Evolutionary conservation across 2,113 vertebrate species (phyloP), one percentile per base, ranked within the genome.

Genomic region (Mystacornis crossleyi): DNA sequence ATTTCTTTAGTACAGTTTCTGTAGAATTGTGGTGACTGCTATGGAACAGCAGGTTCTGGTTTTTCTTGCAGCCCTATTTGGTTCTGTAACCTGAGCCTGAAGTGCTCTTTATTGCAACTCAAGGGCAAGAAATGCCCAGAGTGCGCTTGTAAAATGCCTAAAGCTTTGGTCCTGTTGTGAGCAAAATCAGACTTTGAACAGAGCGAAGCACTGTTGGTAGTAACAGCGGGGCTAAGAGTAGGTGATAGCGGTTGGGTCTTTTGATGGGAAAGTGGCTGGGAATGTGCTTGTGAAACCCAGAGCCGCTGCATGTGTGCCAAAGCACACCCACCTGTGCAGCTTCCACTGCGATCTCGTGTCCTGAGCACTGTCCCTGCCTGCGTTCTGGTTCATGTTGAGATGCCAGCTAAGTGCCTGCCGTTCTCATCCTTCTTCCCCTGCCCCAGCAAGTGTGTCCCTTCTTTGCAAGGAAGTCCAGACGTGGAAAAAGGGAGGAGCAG

Each of bases 371-470:
- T 38, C 43, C 12, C 25, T 47, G 8, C 5, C n/a, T 43, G 13
- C 2, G 0, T 18, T 50, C 34, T 50, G 15, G 8, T 18, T 86
- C 15, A 2, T 2, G 14, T 7, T 8, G 8, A 73, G 72, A 15
- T 24, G 33, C 0, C 3, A 89, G 28, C 25, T 20, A 10, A 31
- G 24, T 23, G 24, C 1, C 2, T 73, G 26, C 16, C 0, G 0
- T 47, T 1, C 0, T 38, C 9, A 11, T 81, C 31, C 9, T 65
- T 21, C 12, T 57, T 3, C 33, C 6, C 4, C 16, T 47, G 25
- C 51, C n/a, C 12, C 43, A 40, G 12, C 7, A 38, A 20, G 28
- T 25, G 17, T 23, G 23, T 42, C 11, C 40, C 23, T 88, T 40
- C 34, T 83, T 83, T 71, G 8, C 38, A 48, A 67, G 57, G 42